These are phyloP conservation scores for Nerophis lumbriciformis DNA, from an alignment of 2,113 vertebrate genomes.

Conservation along the genomic window DNA sequence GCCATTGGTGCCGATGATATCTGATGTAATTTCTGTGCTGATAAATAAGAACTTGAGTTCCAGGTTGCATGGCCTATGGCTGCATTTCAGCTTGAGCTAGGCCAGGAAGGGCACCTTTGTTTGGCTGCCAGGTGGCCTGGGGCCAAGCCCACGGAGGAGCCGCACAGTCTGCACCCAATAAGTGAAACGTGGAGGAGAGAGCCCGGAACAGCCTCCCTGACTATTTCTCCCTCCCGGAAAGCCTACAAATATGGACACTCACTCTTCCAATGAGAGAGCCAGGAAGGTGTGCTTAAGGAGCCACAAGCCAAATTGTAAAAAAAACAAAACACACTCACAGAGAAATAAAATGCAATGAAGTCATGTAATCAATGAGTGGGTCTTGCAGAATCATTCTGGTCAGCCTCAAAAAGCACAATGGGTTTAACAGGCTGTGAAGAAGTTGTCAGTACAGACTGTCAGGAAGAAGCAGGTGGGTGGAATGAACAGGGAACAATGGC, in stretches of 20 bases:
- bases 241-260: constrained; percentile 14
- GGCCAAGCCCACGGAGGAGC: constrained; percentile 74
- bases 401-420: constrained; percentile 1
- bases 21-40: constrained; percentile 71
- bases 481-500: constrained; percentile 7
- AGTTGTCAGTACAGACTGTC: constrained; percentile 4
- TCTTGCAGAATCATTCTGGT: background rate
- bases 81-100: constrained; percentile 64
- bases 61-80: constrained; percentile 68
- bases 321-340: constrained; percentile 3
- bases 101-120: constrained; percentile 79
- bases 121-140: constrained; percentile 73
- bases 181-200: constrained; percentile 66
- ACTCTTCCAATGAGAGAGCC: constrained; percentile 1
- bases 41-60: constrained; percentile 76
- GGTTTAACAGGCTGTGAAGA: constrained; percentile 6
- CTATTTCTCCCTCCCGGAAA: constrained; percentile 46
- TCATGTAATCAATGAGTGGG: background rate
- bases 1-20: constrained; percentile 64
- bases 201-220: constrained; percentile 53
- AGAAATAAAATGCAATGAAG: background rate
- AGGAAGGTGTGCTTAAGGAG: constrained; percentile 8
- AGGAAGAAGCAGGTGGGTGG: constrained; percentile 18
- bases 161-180: constrained; percentile 74
- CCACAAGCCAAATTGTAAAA: constrained; percentile 8